A percentile compares a stretch with the other conserved stretches of the same genome.
Conservation (phyloP, 2,113 vertebrate genomes). For the Ivindomyrus marchei region DNA sequence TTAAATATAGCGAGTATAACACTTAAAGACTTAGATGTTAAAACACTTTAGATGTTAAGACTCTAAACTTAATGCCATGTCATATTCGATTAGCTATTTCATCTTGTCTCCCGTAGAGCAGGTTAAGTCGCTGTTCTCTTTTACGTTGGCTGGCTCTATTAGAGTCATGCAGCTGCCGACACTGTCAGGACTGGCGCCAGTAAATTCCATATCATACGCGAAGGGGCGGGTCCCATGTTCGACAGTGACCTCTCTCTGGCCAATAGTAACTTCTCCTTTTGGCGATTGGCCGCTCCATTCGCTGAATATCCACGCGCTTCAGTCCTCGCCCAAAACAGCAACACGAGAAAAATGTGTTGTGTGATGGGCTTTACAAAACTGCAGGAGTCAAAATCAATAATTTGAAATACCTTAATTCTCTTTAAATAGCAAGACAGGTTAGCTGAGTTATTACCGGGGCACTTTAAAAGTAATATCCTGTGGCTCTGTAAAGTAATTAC, state of each 20-base stretch:
- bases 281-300: slow-evolving; percentile 67
- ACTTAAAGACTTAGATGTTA: neutral
- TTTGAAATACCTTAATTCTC: neutral
- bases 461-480: neutral
- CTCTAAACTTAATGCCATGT: neutral
- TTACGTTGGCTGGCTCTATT: slow-evolving; percentile 33
- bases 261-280: slow-evolving; percentile 61
- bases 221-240: slow-evolving; percentile 56
- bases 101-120: neutral
- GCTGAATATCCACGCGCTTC: slow-evolving; percentile 42
- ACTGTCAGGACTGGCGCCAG: slow-evolving; percentile 89
- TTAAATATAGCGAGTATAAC: neutral
- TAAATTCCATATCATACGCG: slow-evolving; percentile 84
- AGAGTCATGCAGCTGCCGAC: slow-evolving; percentile 62
- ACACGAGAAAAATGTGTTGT: neutral
- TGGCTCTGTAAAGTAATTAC: neutral
- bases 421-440: neutral
- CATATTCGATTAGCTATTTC: neutral
- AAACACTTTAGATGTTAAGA: neutral
- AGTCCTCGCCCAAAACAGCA: slow-evolving; percentile 51
- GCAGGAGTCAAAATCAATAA: neutral
- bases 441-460: neutral
- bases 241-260: slow-evolving; percentile 59
- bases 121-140: neutral
- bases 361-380: neutral